phyloP scores from a whole-genome alignment of 2,888 invertebrate genomes.

The Meandrusa payeni region DNA sequence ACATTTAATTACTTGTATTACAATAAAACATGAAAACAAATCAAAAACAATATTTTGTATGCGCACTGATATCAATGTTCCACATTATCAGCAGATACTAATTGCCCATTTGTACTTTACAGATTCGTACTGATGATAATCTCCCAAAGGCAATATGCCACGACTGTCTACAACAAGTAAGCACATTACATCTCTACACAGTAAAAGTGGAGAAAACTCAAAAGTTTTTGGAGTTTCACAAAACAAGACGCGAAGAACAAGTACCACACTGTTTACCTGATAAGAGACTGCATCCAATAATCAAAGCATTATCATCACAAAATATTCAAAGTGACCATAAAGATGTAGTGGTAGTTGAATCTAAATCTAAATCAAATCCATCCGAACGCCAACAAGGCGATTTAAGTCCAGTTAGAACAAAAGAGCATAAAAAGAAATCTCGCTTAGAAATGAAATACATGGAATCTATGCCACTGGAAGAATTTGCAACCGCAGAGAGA shows the following conservation, averaged over 20 bases:
- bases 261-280: conserved; percentile 35
- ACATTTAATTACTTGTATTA: too few species aligned
- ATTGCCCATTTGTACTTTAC: conserved; percentile 19
- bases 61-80: too few species aligned
- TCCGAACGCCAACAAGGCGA: conserved; percentile 60
- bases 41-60: too few species aligned
- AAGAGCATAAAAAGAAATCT: conserved; percentile 49
- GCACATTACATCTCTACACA: conserved; percentile 56
- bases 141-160: conserved; percentile 76
- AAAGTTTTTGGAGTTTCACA: conserved; percentile 68
- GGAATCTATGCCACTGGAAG: conserved; percentile 68
- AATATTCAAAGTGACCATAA: conserved; percentile 35
- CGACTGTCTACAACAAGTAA: conserved; percentile 70
- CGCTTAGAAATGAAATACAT: conserved; percentile 57
- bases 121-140: conserved; percentile 65
- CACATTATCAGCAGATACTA: too few species aligned
- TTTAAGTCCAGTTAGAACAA: conserved; percentile 32
- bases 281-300: conserved; percentile 43
- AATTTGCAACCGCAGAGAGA: conserved; percentile 60
- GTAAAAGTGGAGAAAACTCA: conserved; percentile 73
- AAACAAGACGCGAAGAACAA: conserved; percentile 50
- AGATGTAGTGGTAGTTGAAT: conserved; percentile 23
- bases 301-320: conserved; percentile 42
- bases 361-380: conserved; percentile 33
- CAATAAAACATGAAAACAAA: too few species aligned